Evolutionary conservation across 1,140 invertebrate genomes (phyloP).

Genomic region (Zaprionus davidi): DNA sequence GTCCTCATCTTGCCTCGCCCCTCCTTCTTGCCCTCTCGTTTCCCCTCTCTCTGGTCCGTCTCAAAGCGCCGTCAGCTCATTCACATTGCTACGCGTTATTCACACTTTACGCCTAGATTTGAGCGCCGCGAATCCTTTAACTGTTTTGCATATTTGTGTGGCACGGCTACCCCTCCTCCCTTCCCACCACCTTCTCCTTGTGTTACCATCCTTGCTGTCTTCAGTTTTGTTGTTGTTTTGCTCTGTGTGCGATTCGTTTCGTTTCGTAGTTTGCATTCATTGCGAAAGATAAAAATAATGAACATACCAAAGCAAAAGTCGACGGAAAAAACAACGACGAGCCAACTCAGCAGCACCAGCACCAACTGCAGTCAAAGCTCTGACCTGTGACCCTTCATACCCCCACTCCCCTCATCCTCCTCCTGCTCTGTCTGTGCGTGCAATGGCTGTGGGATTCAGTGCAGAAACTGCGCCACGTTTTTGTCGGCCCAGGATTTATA

Average conservation of each 20-base stretch:
- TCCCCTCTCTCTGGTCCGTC: not conserved
- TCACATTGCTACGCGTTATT: slow-evolving; percentile 80
- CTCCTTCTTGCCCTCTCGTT: not conserved
- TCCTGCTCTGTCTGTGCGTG: slow-evolving; percentile 61
- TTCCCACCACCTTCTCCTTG: not conserved
- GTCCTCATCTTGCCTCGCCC: not conserved
- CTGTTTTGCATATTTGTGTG: slow-evolving; percentile 80
- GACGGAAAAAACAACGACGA: slow-evolving; percentile 57
- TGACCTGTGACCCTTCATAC: slow-evolving; percentile 7
- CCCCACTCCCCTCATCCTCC: not conserved
- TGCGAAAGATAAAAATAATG: slow-evolving; percentile 82
- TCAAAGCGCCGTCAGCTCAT: slow-evolving; percentile 74
- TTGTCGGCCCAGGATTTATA: slow-evolving; percentile 71
- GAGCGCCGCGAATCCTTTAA: slow-evolving; percentile 79
- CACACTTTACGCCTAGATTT: slow-evolving; percentile 82
- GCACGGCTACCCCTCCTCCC: slow-evolving; percentile 10
- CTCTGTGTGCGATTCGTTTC: slow-evolving; percentile 60
- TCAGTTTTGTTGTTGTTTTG: slow-evolving; percentile 55
- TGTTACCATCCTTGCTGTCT: not conserved
- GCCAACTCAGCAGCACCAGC: slow-evolving; percentile 59
- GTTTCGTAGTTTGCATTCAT: slow-evolving; percentile 80
- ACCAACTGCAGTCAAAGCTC: slow-evolving; percentile 32
- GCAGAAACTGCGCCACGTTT: slow-evolving; percentile 68
- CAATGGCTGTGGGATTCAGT: slow-evolving; percentile 69
- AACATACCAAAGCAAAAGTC: slow-evolving; percentile 81